Conservation (phyloP, 2,888 invertebrate genomes). For the Chymomyza caudatula region DNA sequence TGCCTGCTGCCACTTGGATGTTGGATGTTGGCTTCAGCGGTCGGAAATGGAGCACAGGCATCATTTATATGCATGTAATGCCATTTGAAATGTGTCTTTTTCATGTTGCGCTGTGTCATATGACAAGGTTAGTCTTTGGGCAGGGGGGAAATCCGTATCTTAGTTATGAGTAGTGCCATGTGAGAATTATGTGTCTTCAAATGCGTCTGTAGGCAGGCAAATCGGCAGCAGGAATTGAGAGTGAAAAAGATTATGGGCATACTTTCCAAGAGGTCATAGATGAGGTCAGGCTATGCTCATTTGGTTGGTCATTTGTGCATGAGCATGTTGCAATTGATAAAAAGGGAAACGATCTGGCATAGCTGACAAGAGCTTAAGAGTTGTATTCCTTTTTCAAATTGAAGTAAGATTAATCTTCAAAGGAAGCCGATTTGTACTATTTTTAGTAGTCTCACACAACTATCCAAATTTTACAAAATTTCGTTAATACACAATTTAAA, state of each 20-base stretch:
- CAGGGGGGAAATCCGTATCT: not conserved
- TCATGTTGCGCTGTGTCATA: slow-evolving; percentile 24
- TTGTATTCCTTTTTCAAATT: too few relatives aligned
- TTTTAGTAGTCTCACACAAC: too few relatives aligned
- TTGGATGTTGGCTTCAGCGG: not conserved
- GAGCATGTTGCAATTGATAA: not conserved
- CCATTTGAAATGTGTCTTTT: slow-evolving; percentile 48
- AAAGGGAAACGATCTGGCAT: too few relatives aligned
- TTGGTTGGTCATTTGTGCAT: not conserved
- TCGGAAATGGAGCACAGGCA: slow-evolving; percentile 61
- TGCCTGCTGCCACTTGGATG: not conserved
- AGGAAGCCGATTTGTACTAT: too few relatives aligned
- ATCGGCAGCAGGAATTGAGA: not conserved
- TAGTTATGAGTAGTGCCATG: not conserved
- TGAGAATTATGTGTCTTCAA: not conserved
- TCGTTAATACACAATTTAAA: too few relatives aligned
- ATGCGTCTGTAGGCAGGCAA: not conserved
- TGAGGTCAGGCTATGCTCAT: not conserved
- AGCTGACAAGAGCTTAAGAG: not conserved
- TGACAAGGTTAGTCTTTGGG: not conserved
- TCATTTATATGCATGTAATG: slow-evolving; percentile 50
- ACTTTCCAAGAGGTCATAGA: not conserved
- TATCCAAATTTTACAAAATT: too few relatives aligned
- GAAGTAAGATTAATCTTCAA: too few relatives aligned
- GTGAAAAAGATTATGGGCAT: not conserved